Percentiles rank a stretch among this genome's conserved stretches.
Evolutionary conservation across 2,797 vertebrate species (phyloP).

Genomic region (Amniataba percoides): DNA sequence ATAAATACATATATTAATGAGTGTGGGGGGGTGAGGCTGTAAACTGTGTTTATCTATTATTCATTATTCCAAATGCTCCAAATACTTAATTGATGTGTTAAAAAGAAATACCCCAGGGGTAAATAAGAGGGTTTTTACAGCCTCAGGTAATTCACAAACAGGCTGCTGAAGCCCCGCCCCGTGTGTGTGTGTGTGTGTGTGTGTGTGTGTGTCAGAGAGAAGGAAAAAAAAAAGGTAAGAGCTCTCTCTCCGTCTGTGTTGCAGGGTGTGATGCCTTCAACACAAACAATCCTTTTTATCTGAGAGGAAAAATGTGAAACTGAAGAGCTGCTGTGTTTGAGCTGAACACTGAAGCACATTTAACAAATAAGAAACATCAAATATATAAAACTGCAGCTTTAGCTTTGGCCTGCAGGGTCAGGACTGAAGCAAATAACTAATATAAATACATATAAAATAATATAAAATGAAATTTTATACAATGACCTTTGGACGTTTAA

Average conservation of each 20-base stretch:
- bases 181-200: background rate
- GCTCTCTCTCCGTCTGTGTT: slow-evolving; percentile 43
- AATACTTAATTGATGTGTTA: slow-evolving; percentile 24
- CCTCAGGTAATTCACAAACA: slow-evolving; percentile 37
- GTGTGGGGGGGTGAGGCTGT: background rate
- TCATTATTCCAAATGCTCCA: slow-evolving; percentile 8
- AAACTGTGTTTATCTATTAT: slow-evolving; percentile 13
- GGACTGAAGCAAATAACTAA: too few relatives aligned
- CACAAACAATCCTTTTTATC: too few relatives aligned
- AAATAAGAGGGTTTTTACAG: slow-evolving; percentile 28
- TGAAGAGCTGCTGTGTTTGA: too few relatives aligned
- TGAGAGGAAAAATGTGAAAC: too few relatives aligned
- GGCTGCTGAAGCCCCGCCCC: slow-evolving; percentile 41
- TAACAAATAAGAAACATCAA: background rate
- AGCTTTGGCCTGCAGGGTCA: background rate
- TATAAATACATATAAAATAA: too few relatives aligned
- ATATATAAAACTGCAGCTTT: background rate
- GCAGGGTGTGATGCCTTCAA: background rate
- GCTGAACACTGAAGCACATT: background rate
- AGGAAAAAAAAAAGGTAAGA: background rate
- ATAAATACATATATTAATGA: background rate
- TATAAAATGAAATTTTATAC: too few relatives aligned
- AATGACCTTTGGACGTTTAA: background rate
- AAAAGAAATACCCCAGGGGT: slow-evolving; percentile 26
- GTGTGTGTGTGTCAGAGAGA: slow-evolving; percentile 7